Evolutionary conservation across 2,113 vertebrate genomes (phyloP).

Genomic region (Nerophis lumbriciformis): DNA sequence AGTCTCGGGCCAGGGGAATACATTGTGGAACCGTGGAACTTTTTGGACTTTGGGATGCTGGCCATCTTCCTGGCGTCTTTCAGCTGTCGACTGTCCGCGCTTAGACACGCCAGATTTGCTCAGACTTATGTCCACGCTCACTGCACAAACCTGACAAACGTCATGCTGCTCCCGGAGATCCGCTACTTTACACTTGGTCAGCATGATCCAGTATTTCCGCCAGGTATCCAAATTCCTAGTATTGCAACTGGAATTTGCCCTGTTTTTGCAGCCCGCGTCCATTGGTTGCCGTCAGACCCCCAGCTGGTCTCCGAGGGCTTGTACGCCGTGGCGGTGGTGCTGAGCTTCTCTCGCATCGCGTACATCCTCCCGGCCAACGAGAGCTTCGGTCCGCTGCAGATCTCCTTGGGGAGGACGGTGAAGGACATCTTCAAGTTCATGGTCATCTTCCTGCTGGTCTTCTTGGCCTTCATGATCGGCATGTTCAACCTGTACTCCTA

Average conservation of each 20-base stretch:
- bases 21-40: slow-evolving; percentile 93
- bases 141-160: slow-evolving; percentile 80
- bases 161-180: slow-evolving; percentile 82
- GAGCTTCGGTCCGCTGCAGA: slow-evolving; percentile 95
- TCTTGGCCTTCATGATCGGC: slow-evolving; percentile 98
- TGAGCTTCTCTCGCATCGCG: slow-evolving; percentile 96
- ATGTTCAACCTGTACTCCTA: slow-evolving; percentile 99
- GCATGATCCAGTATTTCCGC: slow-evolving; percentile 38
- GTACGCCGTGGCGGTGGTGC: slow-evolving; percentile 91
- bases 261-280: slow-evolving; percentile 78
- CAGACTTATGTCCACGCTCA: slow-evolving; percentile 81
- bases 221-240: not conserved
- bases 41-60: slow-evolving; percentile 97
- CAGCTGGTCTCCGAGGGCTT: slow-evolving; percentile 96
- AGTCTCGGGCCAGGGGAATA: slow-evolving; percentile 95
- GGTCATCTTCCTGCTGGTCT: slow-evolving; percentile 98
- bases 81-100: slow-evolving; percentile 90
- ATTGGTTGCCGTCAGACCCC: slow-evolving; percentile 91
- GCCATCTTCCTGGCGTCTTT: slow-evolving; percentile 96
- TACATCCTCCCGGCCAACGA: slow-evolving; percentile 97
- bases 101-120: slow-evolving; percentile 84
- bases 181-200: slow-evolving; percentile 91
- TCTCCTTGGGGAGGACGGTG: slow-evolving; percentile 92
- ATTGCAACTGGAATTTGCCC: not conserved
- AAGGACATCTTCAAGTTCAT: slow-evolving; percentile 99